Percentiles rank a stretch among this genome's conserved stretches.
These are phyloP conservation scores for Sminthurides aquaticus DNA, from an alignment of 2,888 invertebrate species.

Conservation along the genomic window DNA sequence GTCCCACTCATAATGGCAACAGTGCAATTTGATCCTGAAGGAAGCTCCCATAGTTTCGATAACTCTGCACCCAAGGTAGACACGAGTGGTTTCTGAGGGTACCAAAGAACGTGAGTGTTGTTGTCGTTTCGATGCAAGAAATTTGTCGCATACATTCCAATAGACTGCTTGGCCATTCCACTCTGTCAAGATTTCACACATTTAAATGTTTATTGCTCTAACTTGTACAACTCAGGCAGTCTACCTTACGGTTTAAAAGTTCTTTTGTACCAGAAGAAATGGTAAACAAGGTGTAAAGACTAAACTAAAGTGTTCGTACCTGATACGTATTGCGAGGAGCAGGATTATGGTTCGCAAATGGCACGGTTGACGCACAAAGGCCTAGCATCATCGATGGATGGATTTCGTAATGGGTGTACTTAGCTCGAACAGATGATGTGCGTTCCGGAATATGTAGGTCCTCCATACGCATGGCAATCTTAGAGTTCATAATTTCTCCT, in stretches of 20 bases:
- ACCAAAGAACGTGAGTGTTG: conserved; percentile 55
- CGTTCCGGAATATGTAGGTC: conserved; percentile 47
- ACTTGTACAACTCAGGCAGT: too few relatives aligned
- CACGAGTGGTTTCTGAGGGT: conserved; percentile 57
- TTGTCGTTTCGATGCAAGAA: conserved; percentile 58
- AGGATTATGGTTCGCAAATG: conserved; percentile 60
- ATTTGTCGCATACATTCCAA: conserved; percentile 58
- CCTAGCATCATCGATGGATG: conserved; percentile 59
- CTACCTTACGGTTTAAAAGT: too few relatives aligned
- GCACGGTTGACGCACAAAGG: conserved; percentile 59
- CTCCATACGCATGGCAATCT: conserved; percentile 56
- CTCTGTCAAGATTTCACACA: conserved; percentile 42
- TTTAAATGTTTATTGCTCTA: background rate
- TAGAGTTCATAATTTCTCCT: conserved; percentile 55
- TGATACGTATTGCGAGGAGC: conserved; percentile 58
- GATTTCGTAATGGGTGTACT: conserved; percentile 59
- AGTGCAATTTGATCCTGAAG: conserved; percentile 53
- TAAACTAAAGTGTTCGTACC: conserved; percentile 24
- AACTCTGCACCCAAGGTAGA: conserved; percentile 57
- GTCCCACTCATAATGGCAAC: conserved; percentile 57
- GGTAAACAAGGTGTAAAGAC: background rate
- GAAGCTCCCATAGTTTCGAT: conserved; percentile 47
- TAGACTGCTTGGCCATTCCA: conserved; percentile 59
- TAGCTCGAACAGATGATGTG: conserved; percentile 45
- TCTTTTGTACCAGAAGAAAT: too few relatives aligned